Base-by-base conservation (phyloP, 2,113 vertebrate species). In the Ictalurus furcatus region DNA sequence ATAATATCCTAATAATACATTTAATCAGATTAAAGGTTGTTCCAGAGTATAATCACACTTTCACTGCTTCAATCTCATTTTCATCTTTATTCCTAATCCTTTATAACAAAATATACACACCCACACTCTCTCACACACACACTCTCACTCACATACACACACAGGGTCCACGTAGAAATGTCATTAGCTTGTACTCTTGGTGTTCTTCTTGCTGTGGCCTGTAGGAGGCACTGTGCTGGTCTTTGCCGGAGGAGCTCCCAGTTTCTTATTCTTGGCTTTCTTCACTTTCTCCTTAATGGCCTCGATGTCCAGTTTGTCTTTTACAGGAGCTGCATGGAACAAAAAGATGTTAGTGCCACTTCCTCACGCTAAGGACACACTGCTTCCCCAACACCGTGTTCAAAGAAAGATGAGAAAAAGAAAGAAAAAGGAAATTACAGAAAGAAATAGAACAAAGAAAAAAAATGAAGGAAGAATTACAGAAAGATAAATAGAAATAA, bases 261-360 rank as follows among this genome's bases (percentile, higher is more conserved):
- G 95, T 91, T 97, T 99, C 94, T 98, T 99, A 40, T 92, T 96
- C 94, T 98, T 99, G 63, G 97, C 97, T 91, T 97, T 98, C 92
- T 96, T 98, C 80, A 99, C 96, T 89, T 99, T 99, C 21, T 97
- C 97, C 93, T 99, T 99, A 89, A 99, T 95, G 56, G 95, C 95
- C 14, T 97, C 92, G n/a, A 99, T 95, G 93, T 99, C 97, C 90
- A 99, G 96, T 93, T 97, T 98, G 14, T 94, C 94, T 93, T 98
- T 97, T 89, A 93, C 85, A 0, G 97, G 91, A 74, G 92, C 98
- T 99, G 94, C 84, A 67, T 87, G 90, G 87, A 86, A 65, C 0
- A 89, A 89, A 65, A 34, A 83, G 14, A 14, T 1, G 19, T 11
- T 1, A 16, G 0, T 52, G 25, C 16, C 12, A 37, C 1, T 74